Percentiles rank a stretch among this genome's conserved stretches.
Conservation (phyloP, 2,113 vertebrate genomes). For the Xerus inauris region DNA sequence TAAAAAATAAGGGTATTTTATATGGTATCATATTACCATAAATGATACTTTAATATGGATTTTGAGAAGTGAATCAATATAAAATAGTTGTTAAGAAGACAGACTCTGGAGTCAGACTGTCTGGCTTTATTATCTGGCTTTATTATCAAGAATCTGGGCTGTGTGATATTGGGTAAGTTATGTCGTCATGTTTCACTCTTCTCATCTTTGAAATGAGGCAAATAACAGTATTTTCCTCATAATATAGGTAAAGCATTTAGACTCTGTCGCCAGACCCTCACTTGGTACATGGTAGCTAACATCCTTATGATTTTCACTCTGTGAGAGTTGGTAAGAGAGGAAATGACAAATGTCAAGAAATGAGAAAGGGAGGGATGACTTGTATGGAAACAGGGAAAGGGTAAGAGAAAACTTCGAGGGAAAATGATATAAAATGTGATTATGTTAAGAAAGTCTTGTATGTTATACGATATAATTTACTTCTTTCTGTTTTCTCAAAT, state of each 20-base stretch:
- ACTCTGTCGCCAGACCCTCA: neutral
- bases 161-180: neutral
- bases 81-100: neutral
- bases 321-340: neutral
- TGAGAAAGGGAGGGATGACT: neutral
- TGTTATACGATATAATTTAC: neutral
- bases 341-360: neutral
- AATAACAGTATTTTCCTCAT: neutral
- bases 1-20: neutral
- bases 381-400: neutral
- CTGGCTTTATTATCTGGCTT: conserved; percentile 31
- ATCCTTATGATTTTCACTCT: neutral
- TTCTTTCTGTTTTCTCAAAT: neutral
- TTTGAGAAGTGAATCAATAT: conserved; percentile 42
- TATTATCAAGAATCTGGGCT: neutral
- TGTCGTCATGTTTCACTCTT: neutral
- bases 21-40: neutral
- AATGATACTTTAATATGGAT: conserved; percentile 23
- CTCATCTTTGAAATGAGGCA: conserved; percentile 12
- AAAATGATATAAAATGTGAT: neutral
- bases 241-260: neutral
- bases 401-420: neutral
- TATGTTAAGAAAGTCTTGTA: neutral
- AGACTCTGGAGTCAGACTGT: neutral
- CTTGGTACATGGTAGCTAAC: neutral